phyloP scores from a whole-genome alignment of 2,888 invertebrate genomes.

The Boloria euphrosyne region DNA sequence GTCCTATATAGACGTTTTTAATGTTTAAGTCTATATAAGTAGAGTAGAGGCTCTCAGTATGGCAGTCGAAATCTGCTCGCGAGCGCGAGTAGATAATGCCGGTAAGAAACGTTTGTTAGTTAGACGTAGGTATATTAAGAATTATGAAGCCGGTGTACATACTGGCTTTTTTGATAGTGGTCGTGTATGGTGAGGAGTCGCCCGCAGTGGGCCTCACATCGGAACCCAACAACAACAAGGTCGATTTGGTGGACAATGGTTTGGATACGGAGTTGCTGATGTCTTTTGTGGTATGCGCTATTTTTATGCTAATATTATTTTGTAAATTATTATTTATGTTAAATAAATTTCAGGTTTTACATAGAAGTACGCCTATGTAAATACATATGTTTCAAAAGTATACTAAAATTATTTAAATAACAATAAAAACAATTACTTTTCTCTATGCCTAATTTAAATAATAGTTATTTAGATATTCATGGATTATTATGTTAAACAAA shows the following conservation, averaged over 20 bases:
- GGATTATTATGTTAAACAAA: slow-evolving; percentile 47
- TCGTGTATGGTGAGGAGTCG: slow-evolving; percentile 45
- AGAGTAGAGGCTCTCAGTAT: slow-evolving; percentile 62
- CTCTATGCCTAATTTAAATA: no score
- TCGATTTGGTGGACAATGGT: slow-evolving; percentile 46
- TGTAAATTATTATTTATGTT: neutral
- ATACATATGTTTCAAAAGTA: neutral
- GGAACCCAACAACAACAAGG: slow-evolving; percentile 46
- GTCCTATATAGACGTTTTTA: slow-evolving; percentile 49
- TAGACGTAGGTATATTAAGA: slow-evolving; percentile 15
- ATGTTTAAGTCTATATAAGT: slow-evolving; percentile 61
- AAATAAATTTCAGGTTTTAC: neutral
- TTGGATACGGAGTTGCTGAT: slow-evolving; percentile 60
- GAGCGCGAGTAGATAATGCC: slow-evolving; percentile 60
- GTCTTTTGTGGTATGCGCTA: slow-evolving; percentile 67
- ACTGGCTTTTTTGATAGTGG: slow-evolving; percentile 48
- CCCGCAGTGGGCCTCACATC: slow-evolving; percentile 46
- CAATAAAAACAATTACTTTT: no score
- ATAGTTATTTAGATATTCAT: no score
- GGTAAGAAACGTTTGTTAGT: slow-evolving; percentile 33
- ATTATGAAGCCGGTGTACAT: slow-evolving; percentile 54
- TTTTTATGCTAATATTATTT: slow-evolving; percentile 1
- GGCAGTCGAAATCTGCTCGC: slow-evolving; percentile 74
- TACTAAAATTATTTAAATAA: no score
- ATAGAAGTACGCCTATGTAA: no score